A percentile compares a stretch with the other conserved stretches of the same genome.
Evolutionary conservation across 2,888 invertebrate species (phyloP).

Genomic region (Drymonia ruficornis): DNA sequence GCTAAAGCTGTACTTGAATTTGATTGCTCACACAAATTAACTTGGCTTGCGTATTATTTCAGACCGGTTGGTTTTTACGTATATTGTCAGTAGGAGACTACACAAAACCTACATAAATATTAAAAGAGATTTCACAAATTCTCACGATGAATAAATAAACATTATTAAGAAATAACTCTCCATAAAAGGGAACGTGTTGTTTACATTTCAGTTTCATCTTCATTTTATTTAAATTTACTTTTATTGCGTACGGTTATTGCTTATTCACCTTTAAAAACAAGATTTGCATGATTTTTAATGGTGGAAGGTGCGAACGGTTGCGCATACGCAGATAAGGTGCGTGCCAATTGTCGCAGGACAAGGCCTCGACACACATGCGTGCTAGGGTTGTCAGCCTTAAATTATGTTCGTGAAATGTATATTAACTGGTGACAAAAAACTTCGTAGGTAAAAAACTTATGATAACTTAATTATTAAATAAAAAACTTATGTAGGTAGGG

Average conservation of each 20-base stretch:
- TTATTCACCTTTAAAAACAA: slow-evolving; percentile 35
- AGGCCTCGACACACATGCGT: slow-evolving; percentile 53
- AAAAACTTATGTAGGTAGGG: too few species aligned
- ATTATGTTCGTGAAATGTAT: too few species aligned
- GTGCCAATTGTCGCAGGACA: slow-evolving; percentile 47
- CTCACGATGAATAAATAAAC: not conserved
- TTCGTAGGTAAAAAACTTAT: too few species aligned
- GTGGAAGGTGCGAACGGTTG: slow-evolving; percentile 52
- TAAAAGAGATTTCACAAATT: not conserved
- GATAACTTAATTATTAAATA: too few species aligned
- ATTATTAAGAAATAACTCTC: not conserved
- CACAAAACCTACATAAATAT: too few species aligned
- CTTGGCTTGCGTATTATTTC: too few species aligned
- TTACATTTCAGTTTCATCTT: slow-evolving; percentile 25
- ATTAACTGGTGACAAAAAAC: too few species aligned
- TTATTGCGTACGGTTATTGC: slow-evolving; percentile 40
- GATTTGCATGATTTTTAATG: slow-evolving; percentile 30
- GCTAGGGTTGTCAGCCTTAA: slow-evolving; percentile 25
- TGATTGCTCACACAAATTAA: too few species aligned
- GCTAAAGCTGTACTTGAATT: too few species aligned
- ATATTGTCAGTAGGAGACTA: too few species aligned
- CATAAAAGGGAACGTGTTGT: not conserved
- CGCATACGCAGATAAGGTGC: slow-evolving; percentile 53
- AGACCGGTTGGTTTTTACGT: too few species aligned
- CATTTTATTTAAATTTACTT: slow-evolving; percentile 41